Percentiles rank a stretch among this genome's conserved stretches.
Evolutionary conservation across 2,888 invertebrate species (phyloP).

Genomic region (Chalcis sispes): DNA sequence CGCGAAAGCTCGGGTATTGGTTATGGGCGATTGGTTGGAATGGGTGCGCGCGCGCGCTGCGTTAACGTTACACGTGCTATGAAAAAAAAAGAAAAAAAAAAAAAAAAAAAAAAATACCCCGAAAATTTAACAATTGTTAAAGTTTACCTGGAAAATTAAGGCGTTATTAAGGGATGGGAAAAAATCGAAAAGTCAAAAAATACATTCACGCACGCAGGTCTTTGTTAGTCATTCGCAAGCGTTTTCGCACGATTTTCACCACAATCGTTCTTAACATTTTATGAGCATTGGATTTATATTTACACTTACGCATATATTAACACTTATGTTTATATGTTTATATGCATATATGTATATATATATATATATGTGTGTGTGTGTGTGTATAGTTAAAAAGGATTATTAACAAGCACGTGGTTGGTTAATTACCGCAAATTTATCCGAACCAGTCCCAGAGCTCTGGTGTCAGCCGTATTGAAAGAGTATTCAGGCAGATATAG

Average conservation of each 20-base stretch:
- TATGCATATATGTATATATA: background rate
- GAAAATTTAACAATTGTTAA: no score
- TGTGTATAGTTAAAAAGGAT: background rate
- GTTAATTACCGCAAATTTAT: conserved; percentile 75
- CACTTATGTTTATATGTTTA: background rate
- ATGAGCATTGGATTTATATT: no score
- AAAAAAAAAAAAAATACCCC: background rate
- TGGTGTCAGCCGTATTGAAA: background rate
- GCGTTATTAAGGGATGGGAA: no score
- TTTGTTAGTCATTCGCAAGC: no score
- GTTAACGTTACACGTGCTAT: conserved; percentile 1
- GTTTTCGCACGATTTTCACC: no score
- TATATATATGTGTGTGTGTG: background rate
- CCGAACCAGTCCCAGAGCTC: conserved; percentile 67
- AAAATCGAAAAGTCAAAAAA: no score
- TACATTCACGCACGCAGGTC: no score
- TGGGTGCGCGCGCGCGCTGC: background rate
- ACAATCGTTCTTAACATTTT: no score
- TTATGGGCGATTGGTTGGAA: background rate
- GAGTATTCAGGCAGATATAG: background rate
- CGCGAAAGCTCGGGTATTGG: no score
- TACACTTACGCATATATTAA: conserved; percentile 1
- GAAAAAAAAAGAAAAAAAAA: background rate
- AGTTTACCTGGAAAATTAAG: no score
- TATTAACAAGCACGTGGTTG: conserved; percentile 52